phyloP scores from a whole-genome alignment of 2,888 invertebrate species.

The Rhagium mordax region DNA sequence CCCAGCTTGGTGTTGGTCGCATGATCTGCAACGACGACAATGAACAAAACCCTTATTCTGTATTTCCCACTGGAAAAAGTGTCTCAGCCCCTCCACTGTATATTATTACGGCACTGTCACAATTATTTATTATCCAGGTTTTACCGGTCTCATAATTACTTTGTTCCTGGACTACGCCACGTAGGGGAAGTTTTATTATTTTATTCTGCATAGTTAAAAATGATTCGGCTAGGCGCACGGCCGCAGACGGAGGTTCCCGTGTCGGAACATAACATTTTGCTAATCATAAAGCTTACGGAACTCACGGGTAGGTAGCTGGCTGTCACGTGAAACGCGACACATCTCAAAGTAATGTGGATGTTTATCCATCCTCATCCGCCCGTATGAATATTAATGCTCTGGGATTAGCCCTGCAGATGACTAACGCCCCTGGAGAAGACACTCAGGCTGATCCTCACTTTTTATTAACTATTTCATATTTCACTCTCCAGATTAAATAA shows the following conservation, averaged over 20 bases:
- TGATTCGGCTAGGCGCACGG: conserved; percentile 7
- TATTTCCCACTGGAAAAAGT: too few species aligned
- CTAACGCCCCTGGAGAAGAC: conserved; percentile 52
- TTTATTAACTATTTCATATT: conserved; percentile 35
- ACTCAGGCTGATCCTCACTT: conserved; percentile 42
- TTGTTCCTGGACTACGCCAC: too few species aligned
- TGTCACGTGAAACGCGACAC: conserved; percentile 48
- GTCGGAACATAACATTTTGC: conserved; percentile 30
- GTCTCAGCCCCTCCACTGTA: too few species aligned
- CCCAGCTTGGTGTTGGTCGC: too few species aligned
- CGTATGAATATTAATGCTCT: conserved; percentile 66
- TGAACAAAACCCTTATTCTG: too few species aligned
- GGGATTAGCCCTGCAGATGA: conserved; percentile 63
- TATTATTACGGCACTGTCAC: too few species aligned
- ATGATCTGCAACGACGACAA: too few species aligned
- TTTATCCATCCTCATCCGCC: conserved; percentile 60
- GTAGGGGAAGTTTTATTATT: too few species aligned
- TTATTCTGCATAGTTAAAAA: conserved; percentile 21
- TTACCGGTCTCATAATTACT: too few species aligned
- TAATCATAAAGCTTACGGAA: conserved; percentile 41
- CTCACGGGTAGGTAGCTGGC: conserved; percentile 44
- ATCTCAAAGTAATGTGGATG: conserved; percentile 58
- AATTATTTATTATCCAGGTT: too few species aligned
- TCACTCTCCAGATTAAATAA: conserved; percentile 24
- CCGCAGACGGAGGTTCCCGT: neutral